Base-by-base conservation (phyloP, 2,888 invertebrate genomes). In the Agrilus cyanescens region DNA sequence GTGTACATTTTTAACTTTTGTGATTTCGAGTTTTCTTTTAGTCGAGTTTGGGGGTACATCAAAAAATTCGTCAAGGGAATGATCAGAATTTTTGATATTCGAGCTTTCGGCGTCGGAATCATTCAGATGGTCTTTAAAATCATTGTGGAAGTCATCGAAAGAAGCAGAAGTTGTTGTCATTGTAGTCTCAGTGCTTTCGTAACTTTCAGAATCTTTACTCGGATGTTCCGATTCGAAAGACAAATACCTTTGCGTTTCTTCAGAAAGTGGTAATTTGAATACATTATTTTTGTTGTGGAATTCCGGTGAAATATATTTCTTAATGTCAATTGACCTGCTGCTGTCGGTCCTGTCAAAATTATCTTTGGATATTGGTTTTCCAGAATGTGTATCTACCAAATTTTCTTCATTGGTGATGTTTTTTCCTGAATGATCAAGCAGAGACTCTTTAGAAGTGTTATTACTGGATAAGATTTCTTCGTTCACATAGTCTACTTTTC, bases 281-380 rank as follows among this genome's bases (percentile, higher is more conserved):
- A 73, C 74, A 50, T 68, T 71, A 44, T 62, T 70, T 43, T 60
- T 59, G 46, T 71, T 71, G 50, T 71, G 70, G 52, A 71, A 73
- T 50, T 73, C 73, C 25, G 65, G 64, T 10, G 74, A 70, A 31
- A 70, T 66, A 46, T 68, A 74, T 55, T 71, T 73, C 34, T 58
- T 57, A 15, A 61, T 57, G 42, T 61, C 62, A 34, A 65, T 56
- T 12, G 65, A 59, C 50, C 65, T 55, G 5, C 56, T 57, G 25
- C 50, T 57, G 37, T 57, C 57, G 20, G 47, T 53, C 45, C 56
- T 43, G 8, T 33, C 15, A 8, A 33, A 15, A 7, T 4, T 12
- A 13, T 12, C 7, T 13, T 15, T 33, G 33, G 15, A 13, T 33
- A 14, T 33, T 1, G 15, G 33, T 14, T 33, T 14, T 33, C 15